phyloP scores from a whole-genome alignment of 2,113 vertebrate species.

The Ascaphus truei region DNA sequence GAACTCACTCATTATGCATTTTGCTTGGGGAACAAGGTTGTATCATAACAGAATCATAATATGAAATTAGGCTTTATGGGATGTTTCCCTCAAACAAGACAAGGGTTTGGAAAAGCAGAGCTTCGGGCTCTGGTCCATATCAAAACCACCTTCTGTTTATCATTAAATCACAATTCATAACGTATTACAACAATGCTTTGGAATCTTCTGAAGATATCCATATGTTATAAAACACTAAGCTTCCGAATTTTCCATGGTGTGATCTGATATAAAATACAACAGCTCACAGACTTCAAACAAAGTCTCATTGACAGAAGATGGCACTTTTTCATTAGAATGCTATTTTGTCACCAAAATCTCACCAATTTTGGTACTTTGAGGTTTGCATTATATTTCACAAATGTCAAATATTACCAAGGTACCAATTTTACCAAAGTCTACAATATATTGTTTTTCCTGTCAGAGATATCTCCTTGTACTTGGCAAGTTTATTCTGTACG shows the following conservation, averaged over 20 bases:
- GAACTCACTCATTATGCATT: no score
- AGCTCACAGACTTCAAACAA: not conserved
- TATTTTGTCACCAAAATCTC: not conserved
- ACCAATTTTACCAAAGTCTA: not conserved
- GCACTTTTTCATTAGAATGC: constrained; percentile 8
- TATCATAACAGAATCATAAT: no score
- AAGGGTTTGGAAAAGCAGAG: no score
- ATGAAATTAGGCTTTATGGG: no score
- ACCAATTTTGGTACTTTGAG: not conserved
- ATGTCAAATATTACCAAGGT: not conserved
- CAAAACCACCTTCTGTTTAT: not conserved
- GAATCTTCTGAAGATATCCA: not conserved
- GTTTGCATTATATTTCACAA: constrained; percentile 6
- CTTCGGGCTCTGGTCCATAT: no score
- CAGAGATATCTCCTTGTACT: not conserved
- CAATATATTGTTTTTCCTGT: not conserved
- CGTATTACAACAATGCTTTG: not conserved
- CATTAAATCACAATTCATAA: not conserved
- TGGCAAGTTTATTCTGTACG: no score
- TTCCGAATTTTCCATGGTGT: not conserved
- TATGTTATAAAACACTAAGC: not conserved
- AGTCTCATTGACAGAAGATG: constrained; percentile 1
- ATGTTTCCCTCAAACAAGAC: no score
- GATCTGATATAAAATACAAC: constrained; percentile 9
- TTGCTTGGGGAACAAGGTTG: no score